Evolutionary conservation across 2,888 invertebrate genomes (phyloP), one percentile per base, ranked within the genome.

Genomic region (Aspidiotus rigidus): DNA sequence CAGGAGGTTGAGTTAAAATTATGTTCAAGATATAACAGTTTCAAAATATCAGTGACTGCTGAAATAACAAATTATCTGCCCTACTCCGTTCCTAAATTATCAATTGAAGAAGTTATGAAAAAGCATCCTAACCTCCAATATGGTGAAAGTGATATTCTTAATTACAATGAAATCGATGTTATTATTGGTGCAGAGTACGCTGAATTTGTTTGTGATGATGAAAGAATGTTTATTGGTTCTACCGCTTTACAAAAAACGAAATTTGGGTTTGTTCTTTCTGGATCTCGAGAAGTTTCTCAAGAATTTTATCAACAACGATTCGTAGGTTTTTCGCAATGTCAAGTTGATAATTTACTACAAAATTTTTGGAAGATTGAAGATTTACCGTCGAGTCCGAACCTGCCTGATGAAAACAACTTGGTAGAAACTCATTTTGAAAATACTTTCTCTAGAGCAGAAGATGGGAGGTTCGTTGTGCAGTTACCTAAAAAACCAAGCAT

Each of bases 301-400:
- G 7, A 41, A 11, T n/a, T n/a, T n/a, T 13, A 10, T 39, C n/a
- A 7, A n/a, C 16, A 9, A 7, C 42, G 13, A 41, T 62, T 10
- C n/a, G 7, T 7, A 13, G 49, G 49, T 8, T n/a, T 62, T 10
- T 11, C 15, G 11, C 10, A 39, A n/a, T 9, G 10, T 9, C 9
- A 55, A n/a, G n/a, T 70, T 10, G 62, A 62, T 7, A n/a, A 16
- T 0, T 28, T 40, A 53, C 13, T 70, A 1, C 10, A 67, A 53
- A 17, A 61, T 1, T 69, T 70, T n/a, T 70, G 70, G 62, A 55
- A 70, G 10, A 10, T 53, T 5, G 62, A 69, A 54, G 54, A 44
- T 10, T 44, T 61, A 1, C 8, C 8, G 49, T 11, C 8, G 10
- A 61, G n/a, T 10, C 7, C 9, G 62, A 15, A 62, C 13, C 53